Conservation (phyloP, 2,113 vertebrate species). For the Raja brachyura region DNA sequence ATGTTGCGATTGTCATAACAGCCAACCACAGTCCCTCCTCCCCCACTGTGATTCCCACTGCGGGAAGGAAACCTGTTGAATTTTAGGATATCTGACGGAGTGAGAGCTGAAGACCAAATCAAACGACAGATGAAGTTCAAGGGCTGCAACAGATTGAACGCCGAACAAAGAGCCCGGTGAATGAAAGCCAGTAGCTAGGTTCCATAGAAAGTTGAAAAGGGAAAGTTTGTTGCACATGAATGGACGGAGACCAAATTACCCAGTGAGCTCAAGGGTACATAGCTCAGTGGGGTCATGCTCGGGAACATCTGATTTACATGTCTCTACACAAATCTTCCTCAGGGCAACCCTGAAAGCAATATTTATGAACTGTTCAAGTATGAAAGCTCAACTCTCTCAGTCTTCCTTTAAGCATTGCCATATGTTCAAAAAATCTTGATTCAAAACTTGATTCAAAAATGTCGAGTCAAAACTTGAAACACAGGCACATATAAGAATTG, state of each 20-base stretch:
- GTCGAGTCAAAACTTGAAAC: not conserved
- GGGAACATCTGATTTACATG: not conserved
- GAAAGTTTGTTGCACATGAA: not conserved
- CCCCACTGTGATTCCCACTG: not conserved
- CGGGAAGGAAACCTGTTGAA: not conserved
- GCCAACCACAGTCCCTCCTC: not conserved
- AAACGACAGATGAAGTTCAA: not conserved
- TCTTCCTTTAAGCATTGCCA: not conserved
- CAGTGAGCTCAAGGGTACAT: not conserved
- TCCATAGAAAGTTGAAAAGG: not conserved
- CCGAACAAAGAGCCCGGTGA: not conserved
- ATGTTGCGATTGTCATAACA: not conserved
- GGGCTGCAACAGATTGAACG: not conserved
- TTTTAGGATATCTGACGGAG: conserved; percentile 15
- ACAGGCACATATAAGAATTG: not conserved
- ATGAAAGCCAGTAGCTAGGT: not conserved
- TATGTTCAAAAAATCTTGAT: not conserved
- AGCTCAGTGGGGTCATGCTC: too few relatives aligned
- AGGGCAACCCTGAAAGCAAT: not conserved
- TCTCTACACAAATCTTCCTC: not conserved
- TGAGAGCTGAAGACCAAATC: not conserved
- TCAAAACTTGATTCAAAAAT: not conserved
- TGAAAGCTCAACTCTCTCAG: not conserved
- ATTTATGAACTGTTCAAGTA: not conserved
- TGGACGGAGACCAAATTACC: not conserved